Evolutionary conservation across 2,113 vertebrate genomes (phyloP).

Genomic region (Lagenorhynchus albirostris): DNA sequence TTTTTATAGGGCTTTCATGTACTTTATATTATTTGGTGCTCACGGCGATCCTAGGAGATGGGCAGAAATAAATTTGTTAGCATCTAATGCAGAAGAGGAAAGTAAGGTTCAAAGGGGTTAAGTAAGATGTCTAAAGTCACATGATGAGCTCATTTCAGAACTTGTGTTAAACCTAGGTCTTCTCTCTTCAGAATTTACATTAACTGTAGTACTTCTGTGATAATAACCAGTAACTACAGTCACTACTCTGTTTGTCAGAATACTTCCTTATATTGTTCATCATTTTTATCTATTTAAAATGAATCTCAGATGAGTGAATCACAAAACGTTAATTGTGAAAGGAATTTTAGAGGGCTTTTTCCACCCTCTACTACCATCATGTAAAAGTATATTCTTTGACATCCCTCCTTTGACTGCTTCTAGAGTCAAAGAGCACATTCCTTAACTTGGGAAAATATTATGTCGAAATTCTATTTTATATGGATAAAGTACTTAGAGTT

Average conservation of each 20-base stretch:
- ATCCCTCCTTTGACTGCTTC: not conserved
- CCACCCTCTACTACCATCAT: fast-evolving
- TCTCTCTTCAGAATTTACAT: not conserved
- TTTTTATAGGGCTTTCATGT: not conserved
- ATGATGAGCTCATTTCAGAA: not conserved
- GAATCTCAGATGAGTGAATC: not conserved
- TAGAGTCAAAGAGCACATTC: not conserved
- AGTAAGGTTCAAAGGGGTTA: not conserved
- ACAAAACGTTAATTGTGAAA: not conserved
- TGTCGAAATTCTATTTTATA: not conserved
- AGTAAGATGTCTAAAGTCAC: not conserved
- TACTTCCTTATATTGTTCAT: not conserved
- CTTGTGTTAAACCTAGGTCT: not conserved
- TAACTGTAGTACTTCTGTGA: not conserved
- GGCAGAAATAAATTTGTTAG: not conserved
- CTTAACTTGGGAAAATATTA: not conserved
- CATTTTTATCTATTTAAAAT: not conserved
- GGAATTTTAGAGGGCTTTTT: not conserved
- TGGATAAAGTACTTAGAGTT: not conserved
- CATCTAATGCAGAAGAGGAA: not conserved
- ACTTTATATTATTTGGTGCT: not conserved
- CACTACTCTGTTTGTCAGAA: not conserved
- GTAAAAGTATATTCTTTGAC: not conserved
- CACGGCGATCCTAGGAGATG: not conserved
- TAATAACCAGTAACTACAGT: not conserved